Percentiles rank a stretch among this genome's conserved stretches.
Evolutionary conservation across 2,888 invertebrate genomes (phyloP).

Genomic region (Harmothoe impar): DNA sequence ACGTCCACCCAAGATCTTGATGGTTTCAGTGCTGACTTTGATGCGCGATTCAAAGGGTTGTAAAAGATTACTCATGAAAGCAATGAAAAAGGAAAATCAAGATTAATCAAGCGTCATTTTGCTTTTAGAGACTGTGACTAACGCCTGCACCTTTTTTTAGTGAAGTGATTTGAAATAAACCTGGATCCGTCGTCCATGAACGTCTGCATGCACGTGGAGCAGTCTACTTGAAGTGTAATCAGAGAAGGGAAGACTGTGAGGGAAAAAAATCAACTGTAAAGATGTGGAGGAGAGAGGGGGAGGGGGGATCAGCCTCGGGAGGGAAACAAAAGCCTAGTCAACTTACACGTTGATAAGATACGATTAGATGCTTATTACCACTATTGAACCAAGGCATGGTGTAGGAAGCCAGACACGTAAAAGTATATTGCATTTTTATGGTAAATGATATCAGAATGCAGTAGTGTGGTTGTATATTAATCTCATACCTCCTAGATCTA

Average conservation of each 20-base stretch:
- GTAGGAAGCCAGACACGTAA: too few species aligned
- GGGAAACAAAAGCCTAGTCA: too few species aligned
- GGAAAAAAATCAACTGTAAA: neutral
- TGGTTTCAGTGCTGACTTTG: slow-evolving; percentile 1
- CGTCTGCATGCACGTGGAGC: neutral
- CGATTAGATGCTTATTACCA: too few species aligned
- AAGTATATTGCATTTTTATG: too few species aligned
- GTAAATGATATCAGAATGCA: too few species aligned
- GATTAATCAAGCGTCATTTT: slow-evolving; percentile 15
- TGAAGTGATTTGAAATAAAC: slow-evolving; percentile 24
- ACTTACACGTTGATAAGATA: too few species aligned
- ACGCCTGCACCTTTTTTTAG: neutral
- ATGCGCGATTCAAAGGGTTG: neutral
- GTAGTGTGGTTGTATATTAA: too few species aligned
- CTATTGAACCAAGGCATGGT: too few species aligned
- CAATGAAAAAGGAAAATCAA: neutral
- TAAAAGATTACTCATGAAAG: slow-evolving; percentile 39
- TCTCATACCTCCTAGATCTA: too few species aligned
- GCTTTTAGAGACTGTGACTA: slow-evolving; percentile 11
- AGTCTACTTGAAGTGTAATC: neutral
- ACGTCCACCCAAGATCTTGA: neutral
- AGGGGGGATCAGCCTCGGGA: too few species aligned
- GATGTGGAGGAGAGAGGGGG: too few species aligned
- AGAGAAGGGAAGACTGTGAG: neutral
- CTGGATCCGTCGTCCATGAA: slow-evolving; percentile 4